Evolutionary conservation across 1,140 invertebrate species (phyloP), one percentile per base, ranked within the genome.

Genomic region (Drosophila busckii): DNA sequence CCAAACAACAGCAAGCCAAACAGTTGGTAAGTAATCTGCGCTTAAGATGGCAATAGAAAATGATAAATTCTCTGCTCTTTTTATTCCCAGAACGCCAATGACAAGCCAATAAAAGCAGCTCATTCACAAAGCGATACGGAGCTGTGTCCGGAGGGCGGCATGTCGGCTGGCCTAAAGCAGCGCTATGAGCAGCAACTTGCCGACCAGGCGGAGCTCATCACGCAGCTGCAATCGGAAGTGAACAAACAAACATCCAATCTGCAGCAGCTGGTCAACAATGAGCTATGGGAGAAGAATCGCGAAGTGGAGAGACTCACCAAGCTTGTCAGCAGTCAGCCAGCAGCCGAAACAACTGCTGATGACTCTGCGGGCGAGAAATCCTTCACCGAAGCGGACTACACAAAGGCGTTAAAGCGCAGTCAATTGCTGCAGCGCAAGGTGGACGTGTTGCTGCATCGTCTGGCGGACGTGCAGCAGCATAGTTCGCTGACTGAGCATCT

Each of bases 251-350:
- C 91, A 0, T 89, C 90, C 38, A 91, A 93, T 68, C 84, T 93
- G 16, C 91, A 92, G 54, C 82, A 91, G 58, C 78, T 93, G 7
- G 90, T 93, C 1, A 92, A 93, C 64, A 91, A 90, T 9, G 92
- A 93, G 65, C 76, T 93, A 3, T 93, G 92, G 92, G 91, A 91
- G 50, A 93, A 92, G 65, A 93, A 93, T 65, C 90, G 90, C 16
- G 91, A 93, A 66, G 92, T 93, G 15, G 92, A 93, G 28, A 91
- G 92, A 41, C 80, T 94, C 2, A 87, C 76, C 15, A 85, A 87
- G 38, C 25, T 87, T n/a, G 9, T 87, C 0, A 65, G 62, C 32
- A 41, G 4, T 32, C 62, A 23, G 15, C 40, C 28, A 2, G 4
- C 34, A 2, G 25, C 50, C 4, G 70, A 80, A 0, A 40, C 60